Evolutionary conservation across 2,113 vertebrate genomes (phyloP), one percentile per base, ranked within the genome.

Genomic region (Sardina pilchardus): DNA sequence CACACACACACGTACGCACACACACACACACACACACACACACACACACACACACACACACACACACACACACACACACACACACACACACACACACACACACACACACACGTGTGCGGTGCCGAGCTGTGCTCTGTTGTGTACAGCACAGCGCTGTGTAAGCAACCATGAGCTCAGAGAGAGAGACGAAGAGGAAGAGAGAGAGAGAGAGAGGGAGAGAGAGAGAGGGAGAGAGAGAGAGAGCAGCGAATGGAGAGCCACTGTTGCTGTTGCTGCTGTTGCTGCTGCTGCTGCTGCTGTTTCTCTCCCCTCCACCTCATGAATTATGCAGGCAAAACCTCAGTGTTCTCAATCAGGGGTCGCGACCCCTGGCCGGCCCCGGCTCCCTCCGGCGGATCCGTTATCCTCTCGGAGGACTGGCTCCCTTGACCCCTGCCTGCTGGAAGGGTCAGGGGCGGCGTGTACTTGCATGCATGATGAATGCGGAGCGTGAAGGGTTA

Each of bases 381-480:
- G 30, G n/a, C 36, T 30, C 26, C 34, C 26, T 34, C 30, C 26
- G 14, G 10, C 12, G 30, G 67, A 34, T 75, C 26, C 14, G 63
- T 75, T 75, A 75, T 36, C 67, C 67, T 16, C 67, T 75, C 67
- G 14, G 67, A 75, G 67, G 67, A 34, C 5, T 0, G 9, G 30
- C 67, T 75, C 30, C 67, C 67, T 75, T 75, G 67, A 75, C 67
- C 67, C 34, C 30, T 75, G 30, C 10, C 67, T 63, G 59, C n/a
- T 4, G 21, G 56, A 5, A 12, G n/a, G 59, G 26, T 30, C 59
- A 12, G 59, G 59, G 59, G 12, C 59, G n/a, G n/a, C 59, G 30
- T 75, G 67, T 75, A 17, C 67, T 75, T 75, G 67, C 34, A 75
- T 75, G 67, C 67, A 75, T 75, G 67, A 75, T 75, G 30, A 75